Base-by-base conservation (phyloP, 30 jellyfish, hydroid and myxozoan genomes). In the Clytia hemisphaerica region DNA sequence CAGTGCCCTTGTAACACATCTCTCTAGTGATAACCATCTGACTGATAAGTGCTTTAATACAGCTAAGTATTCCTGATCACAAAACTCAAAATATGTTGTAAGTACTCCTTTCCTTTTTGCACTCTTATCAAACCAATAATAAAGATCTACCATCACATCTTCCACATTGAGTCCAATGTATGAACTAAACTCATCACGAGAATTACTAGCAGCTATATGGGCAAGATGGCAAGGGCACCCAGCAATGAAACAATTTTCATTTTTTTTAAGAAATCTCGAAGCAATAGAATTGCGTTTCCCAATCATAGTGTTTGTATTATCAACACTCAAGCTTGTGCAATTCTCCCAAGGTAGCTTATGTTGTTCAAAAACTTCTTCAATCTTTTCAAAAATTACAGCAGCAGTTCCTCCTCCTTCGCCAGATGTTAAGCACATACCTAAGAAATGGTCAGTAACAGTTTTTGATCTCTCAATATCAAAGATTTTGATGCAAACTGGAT, bases 141-240 rank as follows among this genome's bases (percentile, higher is more conserved):
- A 65, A 25, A 77, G 45, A 50, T 66, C 87, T 7, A 77, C 67
- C 64, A 44, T 27, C 67, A 46, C 27, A 45, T 45, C 35, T 67
- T 67, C 82, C 28, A 71, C 45, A 67, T 71, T 73, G 4, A 79
- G 6, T 21, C 60, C 68, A 36, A 49, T 4, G 29, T 16, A 27
- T 37, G 47, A 58, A 36, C 74, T 37, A 36, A 72, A 79, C n/a
- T 72, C 45, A 68, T 70, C 77, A 51, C 57, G 26, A 4, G 72
- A 80, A 12, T 77, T 38, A 55, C 67, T 77, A 4, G 92, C 85
- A n/a, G 55, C 85, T 6, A 79, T 18, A 44, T 79, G 93, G 24
- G 83, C 93, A 55, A 79, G 74, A 35, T 79, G 93, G 49, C 82
- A 79, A 24, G 82, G 83, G 61, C 93, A 79, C 31, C 93, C 93